Conservation (phyloP, 2,797 vertebrate genomes). For the Momotus momota region DNA sequence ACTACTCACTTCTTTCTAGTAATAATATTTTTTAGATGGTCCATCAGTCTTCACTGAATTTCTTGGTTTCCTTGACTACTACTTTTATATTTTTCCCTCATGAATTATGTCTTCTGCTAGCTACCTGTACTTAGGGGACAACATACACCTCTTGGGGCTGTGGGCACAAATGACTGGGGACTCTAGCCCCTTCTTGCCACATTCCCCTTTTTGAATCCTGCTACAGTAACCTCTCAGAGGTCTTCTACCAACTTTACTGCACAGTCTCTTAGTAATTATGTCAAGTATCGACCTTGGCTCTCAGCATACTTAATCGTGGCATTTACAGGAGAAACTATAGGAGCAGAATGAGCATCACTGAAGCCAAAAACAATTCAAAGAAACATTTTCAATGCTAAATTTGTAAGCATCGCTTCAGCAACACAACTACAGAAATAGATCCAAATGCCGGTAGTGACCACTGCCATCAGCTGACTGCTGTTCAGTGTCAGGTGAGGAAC, state of each 20-base stretch:
- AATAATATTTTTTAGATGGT: neutral
- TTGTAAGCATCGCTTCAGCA: neutral
- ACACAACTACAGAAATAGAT: neutral
- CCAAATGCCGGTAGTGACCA: neutral
- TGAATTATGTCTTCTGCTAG: neutral
- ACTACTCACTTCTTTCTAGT: neutral
- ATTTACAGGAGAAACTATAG: neutral
- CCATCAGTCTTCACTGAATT: neutral
- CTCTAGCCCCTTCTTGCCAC: neutral
- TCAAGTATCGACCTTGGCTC: neutral
- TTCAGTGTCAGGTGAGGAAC: neutral
- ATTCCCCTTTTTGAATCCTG: neutral
- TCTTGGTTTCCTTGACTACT: neutral
- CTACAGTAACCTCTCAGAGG: neutral
- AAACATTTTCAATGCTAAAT: neutral
- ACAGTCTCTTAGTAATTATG: neutral
- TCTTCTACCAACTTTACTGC: neutral
- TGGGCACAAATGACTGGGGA: neutral
- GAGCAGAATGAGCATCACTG: neutral
- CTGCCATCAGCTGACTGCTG: neutral
- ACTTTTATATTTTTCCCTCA: neutral
- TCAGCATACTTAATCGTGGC: neutral
- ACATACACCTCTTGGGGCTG: neutral
- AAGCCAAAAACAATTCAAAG: neutral
- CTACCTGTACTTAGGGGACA: neutral